Evolutionary conservation across 2,113 vertebrate species (phyloP).

Genomic region (Bos indicus): DNA sequence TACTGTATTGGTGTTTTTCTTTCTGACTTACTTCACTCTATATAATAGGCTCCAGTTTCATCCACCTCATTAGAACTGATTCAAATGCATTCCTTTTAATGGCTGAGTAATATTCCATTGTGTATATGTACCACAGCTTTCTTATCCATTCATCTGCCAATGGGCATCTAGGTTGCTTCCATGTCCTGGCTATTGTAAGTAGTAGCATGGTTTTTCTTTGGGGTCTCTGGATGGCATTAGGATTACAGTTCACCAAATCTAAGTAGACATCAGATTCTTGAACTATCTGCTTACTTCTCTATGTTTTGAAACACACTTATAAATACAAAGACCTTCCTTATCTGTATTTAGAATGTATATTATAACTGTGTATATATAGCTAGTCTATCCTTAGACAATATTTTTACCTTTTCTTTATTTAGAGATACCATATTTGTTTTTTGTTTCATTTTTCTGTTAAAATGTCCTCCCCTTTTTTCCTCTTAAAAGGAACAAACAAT

Average conservation of each 20-base stretch:
- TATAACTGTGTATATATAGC: background rate
- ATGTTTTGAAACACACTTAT: background rate
- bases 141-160: background rate
- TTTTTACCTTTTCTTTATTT: background rate
- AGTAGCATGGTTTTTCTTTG: background rate
- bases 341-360: background rate
- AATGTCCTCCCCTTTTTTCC: background rate
- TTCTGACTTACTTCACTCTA: background rate
- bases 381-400: background rate
- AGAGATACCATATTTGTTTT: constrained; percentile 10
- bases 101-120: background rate
- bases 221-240: background rate
- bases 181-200: background rate
- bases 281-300: background rate
- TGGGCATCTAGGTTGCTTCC: background rate
- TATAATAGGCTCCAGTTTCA: background rate
- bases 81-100: background rate
- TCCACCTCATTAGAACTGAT: background rate
- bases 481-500: constrained; percentile 37
- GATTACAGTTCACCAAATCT: background rate
- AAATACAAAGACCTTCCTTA: background rate
- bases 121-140: background rate
- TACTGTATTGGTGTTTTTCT: background rate
- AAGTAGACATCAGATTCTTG: background rate
- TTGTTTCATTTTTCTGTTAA: constrained; percentile 35